Percentiles rank a stretch among this genome's conserved stretches.
phyloP scores from a whole-genome alignment of 2,888 invertebrate species.

The Flabesymbios commensalis region DNA sequence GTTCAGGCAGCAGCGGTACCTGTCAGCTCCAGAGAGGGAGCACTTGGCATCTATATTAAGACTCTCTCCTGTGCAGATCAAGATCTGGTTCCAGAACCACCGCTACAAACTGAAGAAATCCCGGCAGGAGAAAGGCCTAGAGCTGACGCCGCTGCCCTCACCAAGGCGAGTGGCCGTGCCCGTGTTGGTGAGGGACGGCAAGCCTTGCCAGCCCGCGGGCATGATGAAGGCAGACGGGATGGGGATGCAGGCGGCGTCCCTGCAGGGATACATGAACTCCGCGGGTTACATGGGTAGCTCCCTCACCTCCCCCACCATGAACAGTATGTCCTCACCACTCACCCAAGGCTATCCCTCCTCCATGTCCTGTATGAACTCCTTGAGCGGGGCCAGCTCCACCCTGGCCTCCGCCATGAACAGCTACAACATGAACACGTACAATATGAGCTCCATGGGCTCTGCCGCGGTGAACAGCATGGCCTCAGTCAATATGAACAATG shows the following conservation, averaged over 20 bases:
- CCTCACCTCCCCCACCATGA: too few relatives aligned
- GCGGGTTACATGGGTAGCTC: too few relatives aligned
- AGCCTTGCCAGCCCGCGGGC: conserved; percentile 71
- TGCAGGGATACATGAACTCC: neutral
- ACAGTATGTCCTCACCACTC: too few relatives aligned
- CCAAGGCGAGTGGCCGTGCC: conserved; percentile 93
- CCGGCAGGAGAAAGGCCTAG: conserved; percentile 83
- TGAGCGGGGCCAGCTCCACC: neutral
- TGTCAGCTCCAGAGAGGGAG: conserved; percentile 95
- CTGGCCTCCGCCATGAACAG: neutral
- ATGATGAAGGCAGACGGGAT: neutral
- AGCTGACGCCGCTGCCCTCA: conserved; percentile 65
- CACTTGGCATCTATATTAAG: conserved; percentile 94
- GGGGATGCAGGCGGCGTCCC: neutral
- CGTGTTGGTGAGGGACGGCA: conserved; percentile 93
- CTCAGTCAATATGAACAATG: neutral
- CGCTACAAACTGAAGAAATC: conserved; percentile 99
- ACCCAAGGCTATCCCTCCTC: neutral
- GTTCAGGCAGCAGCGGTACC: conserved; percentile 97
- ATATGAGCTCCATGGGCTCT: neutral
- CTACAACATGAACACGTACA: neutral
- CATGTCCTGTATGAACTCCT: conserved; percentile 1
- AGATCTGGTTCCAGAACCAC: conserved; percentile 99
- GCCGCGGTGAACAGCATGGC: neutral
- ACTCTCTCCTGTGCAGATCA: conserved; percentile 93